A percentile compares a stretch with the other conserved stretches of the same genome.
These are phyloP conservation scores for Trogon surrucura DNA, from an alignment of 2,113 vertebrate species.

Conservation along the genomic window DNA sequence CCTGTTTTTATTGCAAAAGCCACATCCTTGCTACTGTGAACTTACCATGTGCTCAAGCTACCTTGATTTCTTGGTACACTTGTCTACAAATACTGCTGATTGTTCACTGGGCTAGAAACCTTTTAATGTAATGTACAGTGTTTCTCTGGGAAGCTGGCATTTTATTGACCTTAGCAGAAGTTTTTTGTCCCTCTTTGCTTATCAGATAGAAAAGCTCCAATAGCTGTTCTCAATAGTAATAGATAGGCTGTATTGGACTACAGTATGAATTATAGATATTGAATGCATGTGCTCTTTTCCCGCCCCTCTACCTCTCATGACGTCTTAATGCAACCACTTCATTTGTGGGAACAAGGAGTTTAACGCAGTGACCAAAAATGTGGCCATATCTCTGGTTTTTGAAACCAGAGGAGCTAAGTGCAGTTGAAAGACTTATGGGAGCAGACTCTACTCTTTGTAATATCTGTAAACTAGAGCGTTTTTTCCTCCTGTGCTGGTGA, in stretches of 20 bases:
- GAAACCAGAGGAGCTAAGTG: neutral
- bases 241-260: neutral
- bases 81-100: neutral
- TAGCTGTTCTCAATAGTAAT: neutral
- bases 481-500: neutral
- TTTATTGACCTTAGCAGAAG: neutral
- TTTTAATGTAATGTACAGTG: neutral
- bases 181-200: neutral
- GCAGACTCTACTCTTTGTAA: neutral
- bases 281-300: neutral
- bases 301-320: neutral
- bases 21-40: neutral
- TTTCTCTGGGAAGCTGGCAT: neutral
- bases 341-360: neutral
- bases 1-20: neutral
- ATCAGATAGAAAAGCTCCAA: neutral
- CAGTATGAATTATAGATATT: neutral
- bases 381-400: neutral
- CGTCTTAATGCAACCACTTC: neutral
- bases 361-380: neutral
- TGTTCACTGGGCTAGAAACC: neutral
- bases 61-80: neutral
- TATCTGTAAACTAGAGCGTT: neutral
- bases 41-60: neutral
- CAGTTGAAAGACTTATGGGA: neutral